These are phyloP conservation scores for Otolemur crassicaudatus DNA, from an alignment of 2,797 vertebrate species.

Conservation along the genomic window DNA sequence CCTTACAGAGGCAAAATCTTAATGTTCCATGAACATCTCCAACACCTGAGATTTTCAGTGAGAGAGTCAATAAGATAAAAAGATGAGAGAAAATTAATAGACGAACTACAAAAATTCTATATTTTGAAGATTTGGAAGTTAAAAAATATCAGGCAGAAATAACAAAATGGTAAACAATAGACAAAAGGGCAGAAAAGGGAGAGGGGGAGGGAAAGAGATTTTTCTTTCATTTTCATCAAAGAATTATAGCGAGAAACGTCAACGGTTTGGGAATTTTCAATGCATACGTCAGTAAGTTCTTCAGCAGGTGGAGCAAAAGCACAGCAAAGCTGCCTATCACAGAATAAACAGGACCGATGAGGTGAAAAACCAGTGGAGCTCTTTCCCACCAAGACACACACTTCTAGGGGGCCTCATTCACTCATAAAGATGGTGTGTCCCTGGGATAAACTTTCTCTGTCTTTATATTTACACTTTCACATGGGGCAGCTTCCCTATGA, in stretches of 20 bases:
- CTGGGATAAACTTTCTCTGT: not conserved
- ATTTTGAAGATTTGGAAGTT: not conserved
- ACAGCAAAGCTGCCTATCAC: not conserved
- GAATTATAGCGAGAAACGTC: not conserved
- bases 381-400: not conserved
- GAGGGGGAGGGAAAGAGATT: not conserved
- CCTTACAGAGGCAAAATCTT: not conserved
- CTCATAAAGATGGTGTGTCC: not conserved
- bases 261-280: not conserved
- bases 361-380: not conserved
- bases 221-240: not conserved
- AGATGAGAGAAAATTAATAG: not conserved
- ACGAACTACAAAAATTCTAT: not conserved
- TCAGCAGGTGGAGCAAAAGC: not conserved
- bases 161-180: not conserved
- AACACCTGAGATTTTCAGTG: conserved; percentile 28
- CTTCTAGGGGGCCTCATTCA: not conserved
- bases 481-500: not conserved
- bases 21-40: not conserved
- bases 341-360: not conserved
- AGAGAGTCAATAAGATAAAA: conserved; percentile 31
- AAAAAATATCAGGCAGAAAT: not conserved
- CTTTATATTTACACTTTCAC: not conserved
- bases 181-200: not conserved
- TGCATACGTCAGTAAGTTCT: not conserved